A percentile compares a stretch with the other conserved stretches of the same genome.
phyloP scores from a whole-genome alignment of 1,140 invertebrate species.

The Steinernema feltiae region DNA sequence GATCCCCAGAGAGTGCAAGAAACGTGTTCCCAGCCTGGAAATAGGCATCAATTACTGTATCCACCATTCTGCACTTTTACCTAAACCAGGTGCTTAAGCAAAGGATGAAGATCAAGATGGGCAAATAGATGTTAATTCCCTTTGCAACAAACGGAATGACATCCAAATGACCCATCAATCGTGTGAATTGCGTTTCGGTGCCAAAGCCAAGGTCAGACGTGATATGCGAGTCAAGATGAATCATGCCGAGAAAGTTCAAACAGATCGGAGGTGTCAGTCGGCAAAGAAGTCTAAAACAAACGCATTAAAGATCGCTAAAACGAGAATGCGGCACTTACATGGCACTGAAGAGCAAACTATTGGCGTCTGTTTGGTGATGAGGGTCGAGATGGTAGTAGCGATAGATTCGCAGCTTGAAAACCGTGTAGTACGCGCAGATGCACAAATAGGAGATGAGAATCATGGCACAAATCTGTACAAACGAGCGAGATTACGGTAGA shows the following conservation, averaged over 20 bases:
- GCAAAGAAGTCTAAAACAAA: constrained; percentile 77
- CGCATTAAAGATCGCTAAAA: not conserved
- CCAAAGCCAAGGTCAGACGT: constrained; percentile 67
- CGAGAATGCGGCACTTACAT: constrained; percentile 63
- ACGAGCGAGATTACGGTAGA: constrained; percentile 1
- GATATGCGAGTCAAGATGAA: constrained; percentile 95
- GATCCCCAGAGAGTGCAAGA: constrained; percentile 50
- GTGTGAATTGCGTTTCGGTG: constrained; percentile 57
- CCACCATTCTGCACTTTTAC: constrained; percentile 18
- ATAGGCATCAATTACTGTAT: not conserved
- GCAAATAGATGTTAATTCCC: constrained; percentile 98
- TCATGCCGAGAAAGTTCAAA: constrained; percentile 91
- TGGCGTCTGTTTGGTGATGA: constrained; percentile 95
- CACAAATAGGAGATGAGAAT: constrained; percentile 85
- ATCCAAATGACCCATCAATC: constrained; percentile 99
- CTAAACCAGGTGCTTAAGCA: constrained; percentile 85
- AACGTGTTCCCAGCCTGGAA: constrained; percentile 47
- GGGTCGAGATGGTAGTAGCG: constrained; percentile 95
- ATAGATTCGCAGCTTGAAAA: constrained; percentile 87
- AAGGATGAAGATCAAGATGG: constrained; percentile 86
- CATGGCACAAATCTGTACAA: constrained; percentile 72
- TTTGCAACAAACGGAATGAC: constrained; percentile 91
- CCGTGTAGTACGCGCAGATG: constrained; percentile 93
- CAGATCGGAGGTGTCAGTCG: constrained; percentile 94
- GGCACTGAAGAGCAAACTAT: constrained; percentile 94